Evolutionary conservation across 2,888 invertebrate species (phyloP).

Genomic region (Lucinisca nassula): DNA sequence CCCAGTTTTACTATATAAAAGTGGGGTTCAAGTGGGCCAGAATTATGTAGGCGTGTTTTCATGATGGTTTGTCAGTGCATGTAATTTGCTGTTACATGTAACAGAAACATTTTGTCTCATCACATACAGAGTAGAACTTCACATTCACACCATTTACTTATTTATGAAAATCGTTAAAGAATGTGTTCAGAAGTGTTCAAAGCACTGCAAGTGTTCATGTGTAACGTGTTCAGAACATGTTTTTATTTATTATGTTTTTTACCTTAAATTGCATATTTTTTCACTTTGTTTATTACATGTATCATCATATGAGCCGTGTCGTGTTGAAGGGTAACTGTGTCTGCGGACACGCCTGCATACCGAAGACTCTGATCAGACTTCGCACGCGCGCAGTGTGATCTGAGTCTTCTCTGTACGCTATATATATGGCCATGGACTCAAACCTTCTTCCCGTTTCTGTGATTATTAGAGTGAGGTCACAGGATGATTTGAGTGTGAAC

Average conservation of each 20-base stretch:
- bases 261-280: neutral
- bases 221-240: neutral
- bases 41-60: neutral
- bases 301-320: neutral
- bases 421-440: neutral
- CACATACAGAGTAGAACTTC: neutral
- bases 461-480: neutral
- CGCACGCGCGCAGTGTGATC: neutral
- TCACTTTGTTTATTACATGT: neutral
- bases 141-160: neutral
- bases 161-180: neutral
- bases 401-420: neutral
- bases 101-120: neutral
- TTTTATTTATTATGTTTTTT: neutral
- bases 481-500: too few species aligned
- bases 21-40: too few species aligned
- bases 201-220: neutral
- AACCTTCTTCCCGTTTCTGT: neutral
- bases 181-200: neutral
- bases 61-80: neutral
- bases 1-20: too few species aligned
- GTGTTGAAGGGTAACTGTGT: neutral
- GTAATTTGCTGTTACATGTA: neutral
- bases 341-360: neutral
- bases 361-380: neutral